These are phyloP conservation scores for Puffinus mauretanicus DNA, from an alignment of 2,113 vertebrate species.

Conservation along the genomic window DNA sequence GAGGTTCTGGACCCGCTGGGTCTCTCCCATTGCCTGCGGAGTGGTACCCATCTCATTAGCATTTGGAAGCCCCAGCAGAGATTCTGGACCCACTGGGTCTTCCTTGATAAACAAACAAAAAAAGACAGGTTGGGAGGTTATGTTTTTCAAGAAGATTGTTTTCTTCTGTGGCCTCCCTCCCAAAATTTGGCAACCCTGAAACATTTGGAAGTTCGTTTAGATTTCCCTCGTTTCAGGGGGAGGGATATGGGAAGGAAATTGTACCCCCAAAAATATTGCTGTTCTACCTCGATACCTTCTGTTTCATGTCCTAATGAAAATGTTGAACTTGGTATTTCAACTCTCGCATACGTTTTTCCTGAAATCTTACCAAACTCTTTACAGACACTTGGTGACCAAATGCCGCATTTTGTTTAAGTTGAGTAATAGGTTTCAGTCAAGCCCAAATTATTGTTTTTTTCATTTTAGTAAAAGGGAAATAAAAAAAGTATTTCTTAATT, in stretches of 20 bases:
- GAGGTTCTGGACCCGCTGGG: not conserved
- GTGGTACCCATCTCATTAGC: too few relatives aligned
- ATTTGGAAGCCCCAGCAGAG: too few relatives aligned
- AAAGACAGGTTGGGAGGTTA: not conserved
- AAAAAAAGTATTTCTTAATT: not conserved
- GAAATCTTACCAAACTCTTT: not conserved
- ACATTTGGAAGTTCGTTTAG: not conserved
- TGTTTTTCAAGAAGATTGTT: not conserved
- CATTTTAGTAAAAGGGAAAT: not conserved
- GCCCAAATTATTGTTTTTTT: not conserved
- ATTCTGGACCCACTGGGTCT: too few relatives aligned
- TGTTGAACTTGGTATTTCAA: not conserved
- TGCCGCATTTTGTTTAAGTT: not conserved
- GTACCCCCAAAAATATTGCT: rapidly evolving
- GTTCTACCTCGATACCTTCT: not conserved
- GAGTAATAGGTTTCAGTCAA: not conserved
- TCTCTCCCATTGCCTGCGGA: too few relatives aligned
- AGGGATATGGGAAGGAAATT: not conserved
- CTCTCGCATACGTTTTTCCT: not conserved
- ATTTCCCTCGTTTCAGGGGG: not conserved
- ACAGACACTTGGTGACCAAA: not conserved
- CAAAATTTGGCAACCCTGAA: not conserved
- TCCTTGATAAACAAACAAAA: not conserved
- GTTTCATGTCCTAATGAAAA: not conserved
- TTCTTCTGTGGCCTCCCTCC: not conserved